Percentiles rank a stretch among this genome's conserved stretches.
These are phyloP conservation scores for Neodiprion lecontei DNA, from an alignment of 1,140 invertebrate genomes.

Conservation along the genomic window DNA sequence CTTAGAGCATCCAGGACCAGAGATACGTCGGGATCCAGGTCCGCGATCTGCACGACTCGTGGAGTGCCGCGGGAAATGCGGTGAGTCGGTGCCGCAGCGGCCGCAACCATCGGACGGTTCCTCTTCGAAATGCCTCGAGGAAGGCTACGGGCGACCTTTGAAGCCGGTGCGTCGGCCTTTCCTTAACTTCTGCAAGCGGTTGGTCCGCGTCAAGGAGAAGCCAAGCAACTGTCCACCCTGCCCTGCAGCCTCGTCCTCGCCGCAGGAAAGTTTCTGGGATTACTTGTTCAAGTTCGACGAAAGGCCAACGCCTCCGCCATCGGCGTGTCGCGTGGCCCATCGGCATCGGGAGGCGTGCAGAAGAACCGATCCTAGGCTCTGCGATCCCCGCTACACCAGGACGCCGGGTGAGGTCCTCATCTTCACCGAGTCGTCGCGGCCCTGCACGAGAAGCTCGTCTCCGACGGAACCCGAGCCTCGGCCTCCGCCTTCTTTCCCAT, in stretches of 20 bases:
- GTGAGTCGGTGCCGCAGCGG: neutral
- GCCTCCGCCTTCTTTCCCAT: constrained; percentile 18
- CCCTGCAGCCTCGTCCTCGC: neutral
- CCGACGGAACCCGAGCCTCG: constrained; percentile 27
- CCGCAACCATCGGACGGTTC: constrained; percentile 8
- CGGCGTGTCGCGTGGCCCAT: constrained; percentile 5
- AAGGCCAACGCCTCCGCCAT: constrained; percentile 19
- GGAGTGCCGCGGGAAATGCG: neutral
- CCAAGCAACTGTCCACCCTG: constrained; percentile 18
- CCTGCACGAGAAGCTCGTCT: neutral
- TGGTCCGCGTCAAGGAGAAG: constrained; percentile 9
- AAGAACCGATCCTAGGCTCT: constrained; percentile 2
- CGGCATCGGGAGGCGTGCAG: neutral
- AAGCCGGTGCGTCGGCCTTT: constrained; percentile 9
- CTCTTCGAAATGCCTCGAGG: constrained; percentile 25
- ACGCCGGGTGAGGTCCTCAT: constrained; percentile 26
- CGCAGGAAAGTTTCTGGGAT: constrained; percentile 19
- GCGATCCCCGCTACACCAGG: constrained; percentile 21
- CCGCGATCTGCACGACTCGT: neutral
- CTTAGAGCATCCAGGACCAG: neutral
- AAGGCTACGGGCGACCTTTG: constrained; percentile 4
- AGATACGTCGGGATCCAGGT: neutral
- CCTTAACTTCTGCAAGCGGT: neutral
- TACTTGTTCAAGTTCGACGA: constrained; percentile 25
- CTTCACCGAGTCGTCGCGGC: constrained; percentile 23